Base-by-base conservation (phyloP, 2,888 invertebrate species). In the Labia minor region DNA sequence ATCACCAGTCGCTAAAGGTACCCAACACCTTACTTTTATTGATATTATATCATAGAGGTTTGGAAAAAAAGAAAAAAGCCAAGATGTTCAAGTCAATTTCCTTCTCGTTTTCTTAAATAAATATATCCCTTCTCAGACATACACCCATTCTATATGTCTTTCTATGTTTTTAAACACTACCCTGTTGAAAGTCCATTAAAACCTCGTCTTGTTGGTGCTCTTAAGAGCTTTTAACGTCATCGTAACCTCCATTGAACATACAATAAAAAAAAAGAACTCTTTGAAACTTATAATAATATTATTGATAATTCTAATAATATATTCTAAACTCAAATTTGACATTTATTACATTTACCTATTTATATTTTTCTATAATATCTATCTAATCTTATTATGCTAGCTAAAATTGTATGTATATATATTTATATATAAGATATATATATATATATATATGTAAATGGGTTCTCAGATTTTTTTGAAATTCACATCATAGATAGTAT, bases 1-100 rank as follows among this genome's bases (percentile, higher is more conserved):
- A 37, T 96, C 98, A 37, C 96, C 97, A 19, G 93, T 95, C 73
- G 90, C 93, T 64, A 90, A 90, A 86, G 94, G 95, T 95, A 81
- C 19, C 26, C 21, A 6, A 6, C 26, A 3, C 26, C 26, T 49
- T 33, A 4, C 14, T 49, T 49, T 49, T 49, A 49, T 16, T 49
- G 49, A 14, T 11, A 8, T 49, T 3, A 49, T 49, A 49, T 49
- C 26, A 26, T 26, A 26, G 26, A 26, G 26, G 26, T 3, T 6
- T 26, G 26, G 26, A 49, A 49, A 49, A 33, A 33, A 49, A 16
- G 49, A 2, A 16, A 49, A 3, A 2, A n/a, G 49, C 49, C 49
- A 49, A 33, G 33, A 11, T n/a, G n/a, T n/a, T n/a, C n/a, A n/a
- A 49, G 49, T n/a, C n/a, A 49, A 16, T n/a, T 14, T 14, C 16